Base-by-base conservation (phyloP, 2,113 vertebrate genomes). In the Tenebrosternarchus preto region DNA sequence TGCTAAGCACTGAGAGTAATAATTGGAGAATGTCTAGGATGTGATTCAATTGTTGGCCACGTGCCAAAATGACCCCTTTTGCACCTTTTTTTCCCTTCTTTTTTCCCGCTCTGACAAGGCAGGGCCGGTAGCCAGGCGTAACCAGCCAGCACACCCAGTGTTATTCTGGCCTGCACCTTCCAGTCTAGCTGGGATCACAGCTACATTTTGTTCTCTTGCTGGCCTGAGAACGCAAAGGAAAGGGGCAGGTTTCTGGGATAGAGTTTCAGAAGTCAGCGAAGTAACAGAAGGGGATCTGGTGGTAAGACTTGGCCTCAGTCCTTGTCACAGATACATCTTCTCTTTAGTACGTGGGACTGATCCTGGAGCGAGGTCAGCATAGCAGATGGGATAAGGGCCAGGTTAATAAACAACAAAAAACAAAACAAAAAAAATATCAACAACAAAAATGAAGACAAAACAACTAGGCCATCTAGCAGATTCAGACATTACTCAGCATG, bases 401-500 rank as follows among this genome's bases (percentile, higher is more conserved):
- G 63, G 25, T n/a, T n/a, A n/a, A n/a, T 27, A 33, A 16, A 64
- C 36, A 79, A 57, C 27, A n/a, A 3, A 24, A 43, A 53, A 69
- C 22, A 74, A 80, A 82, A 67, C 82, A 81, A 57, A 73, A 71
- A 56, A 1, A 53, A 68, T 64, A n/a, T 72, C 56, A 66, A 67
- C n/a, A 55, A 27, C 8, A 56, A 68, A 36, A 78, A 33, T 50
- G 25, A 69, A 56, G 43, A 53, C 46, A 77, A n/a, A n/a, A 82
- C 17, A 83, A 80, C n/a, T 67, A 85, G 77, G 27, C 25, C 3
- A 57, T 88, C 87, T 87, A 91, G 82, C 61, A 80, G 84, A 87
- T 84, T 81, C 91, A 93, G 91, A 92, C 91, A 78, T 92, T 89
- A 92, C 88, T 90, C 89, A 93, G 86, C 70, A 53, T 9, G 82